A percentile compares a stretch with the other conserved stretches of the same genome.
phyloP scores from a whole-genome alignment of 2,888 invertebrate species.

The Athalia circularis region DNA sequence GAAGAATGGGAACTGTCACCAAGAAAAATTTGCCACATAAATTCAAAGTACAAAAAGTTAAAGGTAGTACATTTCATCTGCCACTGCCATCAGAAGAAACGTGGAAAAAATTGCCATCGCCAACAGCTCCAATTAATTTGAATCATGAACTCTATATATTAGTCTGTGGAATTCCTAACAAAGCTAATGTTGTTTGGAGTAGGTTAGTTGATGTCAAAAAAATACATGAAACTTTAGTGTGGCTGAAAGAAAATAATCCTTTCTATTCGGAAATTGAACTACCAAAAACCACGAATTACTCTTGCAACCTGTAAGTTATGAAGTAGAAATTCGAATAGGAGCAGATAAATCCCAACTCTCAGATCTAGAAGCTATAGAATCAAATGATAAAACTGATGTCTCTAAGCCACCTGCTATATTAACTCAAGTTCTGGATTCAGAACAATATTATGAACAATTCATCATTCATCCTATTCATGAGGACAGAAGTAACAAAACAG shows the following conservation, averaged over 20 bases:
- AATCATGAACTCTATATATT: slow-evolving; percentile 63
- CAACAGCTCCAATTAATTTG: slow-evolving; percentile 57
- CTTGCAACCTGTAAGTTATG: slow-evolving; percentile 38
- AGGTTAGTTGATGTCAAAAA: slow-evolving; percentile 62
- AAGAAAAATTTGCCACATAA: slow-evolving; percentile 37
- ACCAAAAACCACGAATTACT: slow-evolving; percentile 51
- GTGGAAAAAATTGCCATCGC: slow-evolving; percentile 60
- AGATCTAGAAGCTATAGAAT: not conserved
- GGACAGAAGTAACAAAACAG: slow-evolving; percentile 52
- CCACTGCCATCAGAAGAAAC: slow-evolving; percentile 66
- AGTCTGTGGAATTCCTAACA: slow-evolving; percentile 62
- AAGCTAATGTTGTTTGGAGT: slow-evolving; percentile 60
- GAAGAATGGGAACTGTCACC: too few species aligned
- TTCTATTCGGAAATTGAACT: slow-evolving; percentile 58
- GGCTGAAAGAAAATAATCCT: slow-evolving; percentile 62
- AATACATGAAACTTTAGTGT: slow-evolving; percentile 58
- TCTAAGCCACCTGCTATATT: slow-evolving; percentile 17
- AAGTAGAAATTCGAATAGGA: slow-evolving; percentile 48
- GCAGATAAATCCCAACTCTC: slow-evolving; percentile 28
- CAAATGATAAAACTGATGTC: not conserved
- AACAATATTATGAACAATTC: slow-evolving; percentile 51
- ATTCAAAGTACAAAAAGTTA: slow-evolving; percentile 53
- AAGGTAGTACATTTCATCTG: slow-evolving; percentile 64
- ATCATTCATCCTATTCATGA: slow-evolving; percentile 55
- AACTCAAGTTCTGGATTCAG: slow-evolving; percentile 44